phyloP scores from a whole-genome alignment of 2,113 vertebrate genomes.

The Litocranius walleri region DNA sequence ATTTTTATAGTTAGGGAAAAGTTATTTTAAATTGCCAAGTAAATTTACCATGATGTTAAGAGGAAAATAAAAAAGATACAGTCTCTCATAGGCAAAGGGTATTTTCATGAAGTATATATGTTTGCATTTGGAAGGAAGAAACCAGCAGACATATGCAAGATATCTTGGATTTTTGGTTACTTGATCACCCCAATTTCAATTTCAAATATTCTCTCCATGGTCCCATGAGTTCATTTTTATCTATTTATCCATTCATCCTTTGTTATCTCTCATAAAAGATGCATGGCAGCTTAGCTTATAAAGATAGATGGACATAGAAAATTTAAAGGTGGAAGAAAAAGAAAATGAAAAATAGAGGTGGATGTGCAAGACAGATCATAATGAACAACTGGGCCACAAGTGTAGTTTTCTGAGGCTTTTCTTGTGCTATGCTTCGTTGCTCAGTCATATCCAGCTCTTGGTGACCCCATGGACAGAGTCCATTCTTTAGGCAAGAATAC shows the following conservation, averaged over 20 bases:
- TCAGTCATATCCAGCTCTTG: not conserved
- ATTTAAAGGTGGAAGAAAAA: not conserved
- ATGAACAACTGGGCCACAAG: not conserved
- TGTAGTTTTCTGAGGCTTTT: not conserved
- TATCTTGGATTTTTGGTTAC: not conserved
- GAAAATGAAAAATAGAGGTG: not conserved
- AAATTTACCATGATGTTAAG: not conserved
- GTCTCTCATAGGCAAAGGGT: not conserved
- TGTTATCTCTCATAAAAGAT: not conserved
- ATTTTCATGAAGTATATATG: not conserved
- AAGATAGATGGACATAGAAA: not conserved
- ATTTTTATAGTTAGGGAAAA: not conserved
- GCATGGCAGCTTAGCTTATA: not conserved
- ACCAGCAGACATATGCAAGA: not conserved
- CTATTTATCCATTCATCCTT: not conserved
- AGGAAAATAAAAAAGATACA: not conserved
- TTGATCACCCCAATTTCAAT: not conserved
- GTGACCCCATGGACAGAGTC: not conserved
- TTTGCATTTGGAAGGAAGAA: not conserved
- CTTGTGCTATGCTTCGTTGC: not conserved
- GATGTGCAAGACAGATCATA: not conserved
- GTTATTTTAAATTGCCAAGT: not conserved
- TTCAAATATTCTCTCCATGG: not conserved
- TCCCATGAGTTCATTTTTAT: not conserved
- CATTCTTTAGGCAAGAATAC: not conserved